Percentiles rank a stretch among this genome's conserved stretches.
phyloP scores from a whole-genome alignment of 30 jellyfish, hydroid and myxozoan genomes.

The Chironex yamaguchii region DNA sequence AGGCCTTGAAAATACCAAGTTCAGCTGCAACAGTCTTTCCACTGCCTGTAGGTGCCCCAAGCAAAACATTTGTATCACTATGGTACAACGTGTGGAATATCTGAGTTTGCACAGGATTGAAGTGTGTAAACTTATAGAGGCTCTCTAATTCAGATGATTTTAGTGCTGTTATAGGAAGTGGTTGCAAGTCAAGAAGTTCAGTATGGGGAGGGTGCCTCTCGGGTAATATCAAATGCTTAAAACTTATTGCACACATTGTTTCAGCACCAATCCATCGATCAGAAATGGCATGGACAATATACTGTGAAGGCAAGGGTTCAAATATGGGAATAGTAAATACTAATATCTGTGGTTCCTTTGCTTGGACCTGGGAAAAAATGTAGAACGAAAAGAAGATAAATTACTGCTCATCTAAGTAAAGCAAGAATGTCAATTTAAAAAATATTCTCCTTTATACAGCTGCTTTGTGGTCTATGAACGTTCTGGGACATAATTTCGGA shows the following conservation, averaged over 20 bases:
- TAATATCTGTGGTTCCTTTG: conserved; percentile 84
- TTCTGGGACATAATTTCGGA: too few relatives aligned
- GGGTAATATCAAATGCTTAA: conserved; percentile 94
- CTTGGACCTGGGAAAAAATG: conserved; percentile 73
- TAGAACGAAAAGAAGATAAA: neutral
- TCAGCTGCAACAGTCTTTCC: conserved; percentile 99
- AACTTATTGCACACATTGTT: conserved; percentile 91
- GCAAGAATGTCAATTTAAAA: neutral
- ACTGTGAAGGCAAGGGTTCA: conserved; percentile 99
- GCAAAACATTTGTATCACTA: conserved; percentile 92
- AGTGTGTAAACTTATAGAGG: conserved; percentile 84
- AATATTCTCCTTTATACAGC: too few relatives aligned
- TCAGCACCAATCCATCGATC: conserved; percentile 99
- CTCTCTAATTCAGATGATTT: conserved; percentile 77
- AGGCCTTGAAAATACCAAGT: conserved; percentile 88
- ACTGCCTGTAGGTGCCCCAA: conserved; percentile 99
- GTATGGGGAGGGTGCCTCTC: conserved; percentile 98
- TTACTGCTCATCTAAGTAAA: neutral
- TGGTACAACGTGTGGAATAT: conserved; percentile 94
- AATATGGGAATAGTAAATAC: conserved; percentile 96
- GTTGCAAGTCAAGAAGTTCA: conserved; percentile 91
- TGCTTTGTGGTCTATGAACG: too few relatives aligned
- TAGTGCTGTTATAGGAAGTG: conserved; percentile 89
- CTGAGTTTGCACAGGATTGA: conserved; percentile 99
- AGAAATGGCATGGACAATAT: conserved; percentile 91